Evolutionary conservation across 2,888 invertebrate species (phyloP).

Genomic region (Pristionchus japonicus): DNA sequence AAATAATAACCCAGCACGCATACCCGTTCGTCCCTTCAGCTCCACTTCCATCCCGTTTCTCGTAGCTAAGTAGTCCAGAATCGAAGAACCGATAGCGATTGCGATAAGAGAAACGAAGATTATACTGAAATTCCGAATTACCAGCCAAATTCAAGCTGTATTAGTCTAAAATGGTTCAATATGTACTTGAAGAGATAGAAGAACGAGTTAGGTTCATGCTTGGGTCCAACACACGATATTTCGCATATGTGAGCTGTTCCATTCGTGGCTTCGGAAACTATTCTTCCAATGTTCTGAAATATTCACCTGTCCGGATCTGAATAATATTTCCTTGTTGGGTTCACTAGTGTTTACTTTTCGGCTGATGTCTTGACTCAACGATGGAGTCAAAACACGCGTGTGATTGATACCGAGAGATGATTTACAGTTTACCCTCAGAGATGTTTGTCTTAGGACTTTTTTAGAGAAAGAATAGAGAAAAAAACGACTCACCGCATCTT

Average conservation of each 20-base stretch:
- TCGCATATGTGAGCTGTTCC: neutral
- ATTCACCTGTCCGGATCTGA: neutral
- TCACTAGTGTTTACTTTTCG: neutral
- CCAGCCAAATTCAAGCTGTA: too few species aligned
- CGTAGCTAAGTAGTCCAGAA: neutral
- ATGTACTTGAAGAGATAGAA: constrained; percentile 27
- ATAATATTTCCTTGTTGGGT: neutral
- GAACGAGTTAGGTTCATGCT: neutral
- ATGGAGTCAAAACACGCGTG: neutral
- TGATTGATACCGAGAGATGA: neutral
- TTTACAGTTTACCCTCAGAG: neutral
- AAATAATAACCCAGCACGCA: too few species aligned
- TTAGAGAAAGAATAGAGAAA: too few species aligned
- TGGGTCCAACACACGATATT: neutral
- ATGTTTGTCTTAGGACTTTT: too few species aligned
- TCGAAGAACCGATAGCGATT: neutral
- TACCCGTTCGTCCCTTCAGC: neutral
- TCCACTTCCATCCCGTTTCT: neutral
- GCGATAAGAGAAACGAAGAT: neutral
- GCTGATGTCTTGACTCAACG: neutral
- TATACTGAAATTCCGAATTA: neutral
- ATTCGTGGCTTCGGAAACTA: neutral
- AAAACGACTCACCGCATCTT: neutral
- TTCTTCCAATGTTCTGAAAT: neutral
- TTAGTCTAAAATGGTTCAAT: too few species aligned